phyloP scores from a whole-genome alignment of 2,113 vertebrate species.

The Ceyx cyanopectus region DNA sequence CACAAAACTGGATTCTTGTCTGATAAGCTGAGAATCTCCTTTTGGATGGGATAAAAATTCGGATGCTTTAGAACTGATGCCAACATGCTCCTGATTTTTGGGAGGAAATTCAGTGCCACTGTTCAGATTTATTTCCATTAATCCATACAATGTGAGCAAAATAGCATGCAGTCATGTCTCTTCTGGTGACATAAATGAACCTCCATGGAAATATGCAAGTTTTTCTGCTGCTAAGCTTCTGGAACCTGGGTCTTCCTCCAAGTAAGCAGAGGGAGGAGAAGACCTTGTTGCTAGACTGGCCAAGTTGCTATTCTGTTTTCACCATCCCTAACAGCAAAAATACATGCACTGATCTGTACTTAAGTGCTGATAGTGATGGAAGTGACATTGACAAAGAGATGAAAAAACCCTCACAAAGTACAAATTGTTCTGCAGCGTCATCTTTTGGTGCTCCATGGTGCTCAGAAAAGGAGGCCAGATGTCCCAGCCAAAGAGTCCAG shows the following conservation, averaged over 20 bases:
- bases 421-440: neutral
- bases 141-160: neutral
- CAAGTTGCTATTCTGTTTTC: neutral
- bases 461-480: neutral
- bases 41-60: neutral
- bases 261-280: neutral
- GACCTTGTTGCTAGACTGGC: neutral
- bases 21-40: neutral
- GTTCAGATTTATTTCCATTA: neutral
- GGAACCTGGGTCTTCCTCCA: neutral
- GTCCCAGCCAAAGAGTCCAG: neutral
- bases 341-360: neutral
- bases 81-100: neutral
- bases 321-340: neutral
- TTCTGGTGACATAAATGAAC: neutral
- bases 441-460: neutral
- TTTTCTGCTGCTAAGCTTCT: neutral
- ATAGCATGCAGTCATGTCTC: neutral
- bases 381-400: neutral
- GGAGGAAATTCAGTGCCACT: neutral
- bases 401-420: neutral
- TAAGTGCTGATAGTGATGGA: accelerated
- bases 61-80: neutral
- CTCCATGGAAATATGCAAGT: neutral
- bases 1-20: neutral